Base-by-base conservation (phyloP, 2,888 invertebrate genomes). In the Cactoblastis cactorum region DNA sequence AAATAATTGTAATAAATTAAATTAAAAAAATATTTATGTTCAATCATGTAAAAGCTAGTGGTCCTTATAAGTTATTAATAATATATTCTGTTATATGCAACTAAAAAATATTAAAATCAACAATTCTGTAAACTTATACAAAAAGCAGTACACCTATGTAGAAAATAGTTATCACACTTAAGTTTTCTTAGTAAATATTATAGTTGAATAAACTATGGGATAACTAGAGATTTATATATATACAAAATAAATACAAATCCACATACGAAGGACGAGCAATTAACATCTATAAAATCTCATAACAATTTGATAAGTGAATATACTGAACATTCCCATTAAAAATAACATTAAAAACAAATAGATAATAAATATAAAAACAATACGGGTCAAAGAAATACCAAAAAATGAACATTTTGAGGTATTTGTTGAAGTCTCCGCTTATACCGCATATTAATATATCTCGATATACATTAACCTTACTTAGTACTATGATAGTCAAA, bases 281-380 rank as follows among this genome's bases (percentile, higher is more conserved):
- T 28, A 15, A 11, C 14, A 32, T 28, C 54, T 56, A 50, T 53
- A 53, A 50, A 54, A 45, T 47, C 56, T 59, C 56, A 55, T 56
- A 49, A 64, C 69, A 70, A 72, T 69, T 71, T 68, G 68, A 65
- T 63, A 67, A 69, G 50, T 63, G 67, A 67, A 71, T 63, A 62
- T 34, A 53, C 22, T 12, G 28, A 50, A 12, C n/a, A 38, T 24
- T 49, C n/a, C n/a, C n/a, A n/a, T n/a, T n/a, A 17, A 32, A 28
- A 38, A 19, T 18, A 45, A 32, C 9, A 17, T 11, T 19, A n/a
- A n/a, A n/a, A n/a, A n/a, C n/a, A n/a, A n/a, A n/a, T n/a, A n/a
- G n/a, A n/a, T n/a, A n/a, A n/a, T 52, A 39, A 22, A 35, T 18
- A 35, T n/a, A 14, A 34, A 18, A 32, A 33, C 17, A 11, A 18